A percentile compares a stretch with the other conserved stretches of the same genome.
phyloP scores from a whole-genome alignment of 1,140 invertebrate species.

The Drosophila parvula region DNA sequence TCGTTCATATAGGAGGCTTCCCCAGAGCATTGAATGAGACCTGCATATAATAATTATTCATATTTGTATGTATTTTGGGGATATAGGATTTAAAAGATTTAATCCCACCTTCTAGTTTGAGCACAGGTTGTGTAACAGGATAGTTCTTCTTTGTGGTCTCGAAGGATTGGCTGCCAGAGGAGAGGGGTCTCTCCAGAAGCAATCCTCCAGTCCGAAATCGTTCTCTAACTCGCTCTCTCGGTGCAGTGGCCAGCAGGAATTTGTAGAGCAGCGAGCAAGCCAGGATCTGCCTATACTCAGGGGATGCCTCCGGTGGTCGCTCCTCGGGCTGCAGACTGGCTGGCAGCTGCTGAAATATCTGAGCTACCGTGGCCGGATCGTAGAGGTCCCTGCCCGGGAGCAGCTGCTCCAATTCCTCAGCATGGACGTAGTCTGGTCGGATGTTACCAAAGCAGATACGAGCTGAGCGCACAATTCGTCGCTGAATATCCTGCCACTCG shows the following conservation, averaged over 20 bases:
- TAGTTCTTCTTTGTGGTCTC: constrained; percentile 89
- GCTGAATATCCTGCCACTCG: constrained; percentile 52
- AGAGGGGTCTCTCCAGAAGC: constrained; percentile 88
- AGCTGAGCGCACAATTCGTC: constrained; percentile 67
- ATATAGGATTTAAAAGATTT: not conserved
- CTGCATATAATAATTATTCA: constrained; percentile 47
- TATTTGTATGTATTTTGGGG: not conserved
- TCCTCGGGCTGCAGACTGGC: constrained; percentile 60
- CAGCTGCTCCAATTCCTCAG: constrained; percentile 87
- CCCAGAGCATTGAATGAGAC: constrained; percentile 89
- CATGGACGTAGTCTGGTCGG: constrained; percentile 88
- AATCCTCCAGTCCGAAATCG: constrained; percentile 84
- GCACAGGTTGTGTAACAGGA: constrained; percentile 91
- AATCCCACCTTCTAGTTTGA: constrained; percentile 88
- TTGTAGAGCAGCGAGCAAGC: constrained; percentile 90
- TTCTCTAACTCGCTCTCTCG: constrained; percentile 64
- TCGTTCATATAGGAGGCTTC: constrained; percentile 89
- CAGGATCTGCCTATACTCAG: constrained; percentile 87
- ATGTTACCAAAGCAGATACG: constrained; percentile 89
- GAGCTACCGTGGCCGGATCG: constrained; percentile 55
- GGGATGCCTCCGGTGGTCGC: constrained; percentile 87
- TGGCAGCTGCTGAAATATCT: constrained; percentile 54
- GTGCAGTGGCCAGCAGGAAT: constrained; percentile 85
- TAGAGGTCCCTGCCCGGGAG: constrained; percentile 86
- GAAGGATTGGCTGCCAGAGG: constrained; percentile 90